phyloP scores from a whole-genome alignment of 2,888 invertebrate species.

The Dryobotodes eremita region DNA sequence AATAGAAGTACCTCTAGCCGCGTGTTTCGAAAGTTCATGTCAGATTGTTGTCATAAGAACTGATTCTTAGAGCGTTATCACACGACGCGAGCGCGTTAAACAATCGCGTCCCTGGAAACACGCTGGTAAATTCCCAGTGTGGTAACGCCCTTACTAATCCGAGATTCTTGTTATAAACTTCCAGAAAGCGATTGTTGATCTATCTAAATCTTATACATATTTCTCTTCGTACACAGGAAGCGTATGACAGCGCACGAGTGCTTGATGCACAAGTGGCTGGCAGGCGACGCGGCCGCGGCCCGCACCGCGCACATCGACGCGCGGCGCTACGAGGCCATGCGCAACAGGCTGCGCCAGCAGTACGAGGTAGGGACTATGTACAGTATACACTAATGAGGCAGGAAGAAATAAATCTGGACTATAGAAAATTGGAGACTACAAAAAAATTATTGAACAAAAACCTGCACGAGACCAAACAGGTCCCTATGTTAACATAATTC shows the following conservation, averaged over 20 bases:
- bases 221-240: constrained; percentile 92
- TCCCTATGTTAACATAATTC: neutral
- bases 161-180: too few species aligned
- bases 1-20: too few species aligned
- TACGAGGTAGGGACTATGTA: constrained; percentile 86
- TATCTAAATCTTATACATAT: too few species aligned
- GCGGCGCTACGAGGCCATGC: constrained; percentile 95
- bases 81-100: too few species aligned
- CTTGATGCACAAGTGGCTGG: constrained; percentile 98
- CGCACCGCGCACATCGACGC: constrained; percentile 95
- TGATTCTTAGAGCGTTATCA: too few species aligned
- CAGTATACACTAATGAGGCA: neutral
- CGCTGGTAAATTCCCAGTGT: too few species aligned
- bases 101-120: too few species aligned
- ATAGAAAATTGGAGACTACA: neutral
- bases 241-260: constrained; percentile 99
- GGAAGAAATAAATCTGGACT: neutral
- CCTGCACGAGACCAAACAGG: too few species aligned
- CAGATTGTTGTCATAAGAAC: too few species aligned
- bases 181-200: too few species aligned
- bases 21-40: too few species aligned
- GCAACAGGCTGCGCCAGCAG: constrained; percentile 96
- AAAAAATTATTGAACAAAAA: neutral
- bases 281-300: constrained; percentile 94
- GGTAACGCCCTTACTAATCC: too few species aligned